Evolutionary conservation across 2,888 invertebrate species (phyloP), one percentile per base, ranked within the genome.

Genomic region (Orthosia cruda): DNA sequence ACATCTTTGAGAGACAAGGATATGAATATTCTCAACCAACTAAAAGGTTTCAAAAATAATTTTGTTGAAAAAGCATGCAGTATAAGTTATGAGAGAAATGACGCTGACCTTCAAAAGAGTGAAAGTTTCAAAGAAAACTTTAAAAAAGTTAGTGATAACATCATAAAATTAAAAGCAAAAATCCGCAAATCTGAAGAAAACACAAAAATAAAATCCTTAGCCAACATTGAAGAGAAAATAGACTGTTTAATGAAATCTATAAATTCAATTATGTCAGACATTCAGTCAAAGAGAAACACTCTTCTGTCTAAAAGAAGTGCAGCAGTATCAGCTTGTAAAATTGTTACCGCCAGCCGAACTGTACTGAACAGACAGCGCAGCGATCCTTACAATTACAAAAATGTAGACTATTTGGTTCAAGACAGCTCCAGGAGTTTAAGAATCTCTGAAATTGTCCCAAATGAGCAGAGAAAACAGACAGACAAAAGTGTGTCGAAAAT

Each of bases 191-290:
- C 74, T 20, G 80, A 87, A 69, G 82, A 76, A 26, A 68, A 83
- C 26, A 67, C 81, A 4, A 89, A 87, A 66, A 45, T 84, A 15
- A 80, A 68, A 64, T 86, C 91, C n/a, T 83, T 94, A 54, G 61
- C 77, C 40, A 90, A 75, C 26, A 93, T 96, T 74, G 94, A 94
- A 85, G 84, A 81, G 5, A 95, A 95, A 85, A 77, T 95, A 40
- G 93, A 95, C 61, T 80, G 26, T 54, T 85, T 95, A 54, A 90
- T 94, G 55, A 77, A 89, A 5, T 91, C 93, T 26, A 88, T 95
- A 20, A 93, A 94, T 79, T 86, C 77, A 4, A 92, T 94, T 59
- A 89, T 94, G 52, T 26, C 58, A 50, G 92, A 94, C 83, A 87
- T 93, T 5, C 92, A 90, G 86, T 52, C 86, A 16, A 89, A 81